Base-by-base conservation (phyloP, 2,113 vertebrate genomes). In the Neolamprologus sp. region DNA sequence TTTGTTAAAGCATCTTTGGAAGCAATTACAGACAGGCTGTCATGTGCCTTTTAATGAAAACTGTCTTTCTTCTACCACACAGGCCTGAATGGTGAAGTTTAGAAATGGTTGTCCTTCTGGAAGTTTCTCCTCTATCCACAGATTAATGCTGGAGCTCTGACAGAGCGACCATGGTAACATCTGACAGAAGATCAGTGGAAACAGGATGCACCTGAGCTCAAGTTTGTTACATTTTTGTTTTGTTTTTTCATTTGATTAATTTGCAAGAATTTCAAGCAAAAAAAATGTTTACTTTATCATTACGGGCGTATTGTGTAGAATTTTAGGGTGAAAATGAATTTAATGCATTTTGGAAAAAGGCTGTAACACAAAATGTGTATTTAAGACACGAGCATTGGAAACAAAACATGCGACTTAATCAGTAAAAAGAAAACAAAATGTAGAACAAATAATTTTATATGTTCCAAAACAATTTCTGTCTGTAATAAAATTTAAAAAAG, bases 321-420 rank as follows among this genome's bases (percentile, higher is more conserved):
- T 33, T 35, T 63, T 63, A 4, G 4, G 28, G 30, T 63, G 14
- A 63, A 63, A 33, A 63, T 19, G 9, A 63, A 35, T 19, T 35
- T 19, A 35, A 35, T 4, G 58, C 58, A 63, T 63, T 63, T 63
- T 19, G 28, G 16, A 35, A 63, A 33, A 35, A 63, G 16, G 58
- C 28, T 63, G 28, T 63, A 63, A 35, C 58, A 33, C 58, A 35
- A 63, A 33, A 0, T 35, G 16, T 35, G 16, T 19, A 35, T 63
- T 33, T 63, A 33, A 33, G 58, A n/a, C 30, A 63, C 0, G 0
- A 1, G 58, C 58, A 63, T 35, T 63, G 6, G 16, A 63, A 63
- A 35, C 16, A 35, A 35, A 35, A 63, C 58, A 35, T 19, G 58
- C 0, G 0, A 63, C 30, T 0, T 0, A 63, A 19, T 63, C 30